Percentiles rank a stretch among this genome's conserved stretches.
These are phyloP conservation scores for Callipepla californica DNA, from an alignment of 2,113 vertebrate species.

Conservation along the genomic window DNA sequence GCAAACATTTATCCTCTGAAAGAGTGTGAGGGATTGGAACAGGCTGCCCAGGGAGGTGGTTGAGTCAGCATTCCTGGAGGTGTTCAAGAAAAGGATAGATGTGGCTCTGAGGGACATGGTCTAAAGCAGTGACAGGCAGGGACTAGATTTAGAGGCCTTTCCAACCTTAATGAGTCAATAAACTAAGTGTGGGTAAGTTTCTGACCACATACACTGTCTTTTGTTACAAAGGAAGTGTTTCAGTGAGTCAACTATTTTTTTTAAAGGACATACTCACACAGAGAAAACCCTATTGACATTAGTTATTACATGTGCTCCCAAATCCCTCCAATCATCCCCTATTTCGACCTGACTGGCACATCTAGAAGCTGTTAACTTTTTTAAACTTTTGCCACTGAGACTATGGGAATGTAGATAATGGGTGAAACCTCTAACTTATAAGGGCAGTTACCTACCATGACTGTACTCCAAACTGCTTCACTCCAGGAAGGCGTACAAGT, in stretches of 20 bases:
- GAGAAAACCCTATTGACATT: background rate
- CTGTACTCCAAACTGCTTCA: background rate
- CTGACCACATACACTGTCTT: background rate
- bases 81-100: no score
- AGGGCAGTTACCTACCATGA: background rate
- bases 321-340: accelerated
- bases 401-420: background rate
- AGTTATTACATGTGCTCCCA: background rate
- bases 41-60: no score
- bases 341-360: background rate
- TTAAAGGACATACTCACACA: background rate
- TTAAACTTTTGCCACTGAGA: background rate
- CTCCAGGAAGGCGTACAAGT: background rate
- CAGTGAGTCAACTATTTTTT: background rate
- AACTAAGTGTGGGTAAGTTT: background rate
- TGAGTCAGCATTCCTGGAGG: no score
- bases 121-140: no score
- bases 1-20: no score
- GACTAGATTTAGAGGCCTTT: no score
- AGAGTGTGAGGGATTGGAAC: no score
- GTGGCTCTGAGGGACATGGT: no score
- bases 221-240: background rate
- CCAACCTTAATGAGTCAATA: no score
- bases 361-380: background rate
- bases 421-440: background rate